These are phyloP conservation scores for Potamarius usumacintae DNA, from an alignment of 2,113 vertebrate genomes.

Conservation along the genomic window DNA sequence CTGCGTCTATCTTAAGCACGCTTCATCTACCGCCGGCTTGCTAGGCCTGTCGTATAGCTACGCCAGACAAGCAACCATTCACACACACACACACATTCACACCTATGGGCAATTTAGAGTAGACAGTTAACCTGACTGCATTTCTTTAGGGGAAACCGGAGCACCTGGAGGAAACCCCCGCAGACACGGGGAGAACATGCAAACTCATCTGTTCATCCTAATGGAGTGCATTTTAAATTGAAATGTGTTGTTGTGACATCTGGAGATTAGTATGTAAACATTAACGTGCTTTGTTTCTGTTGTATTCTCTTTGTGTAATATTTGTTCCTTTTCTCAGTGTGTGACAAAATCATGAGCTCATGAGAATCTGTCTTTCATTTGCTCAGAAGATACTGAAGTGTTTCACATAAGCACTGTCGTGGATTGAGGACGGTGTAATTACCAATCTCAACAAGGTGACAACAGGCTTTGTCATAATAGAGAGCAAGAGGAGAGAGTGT, in stretches of 20 bases:
- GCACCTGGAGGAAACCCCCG: too few species aligned
- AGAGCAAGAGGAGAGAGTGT: slow-evolving; percentile 58
- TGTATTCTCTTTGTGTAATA: not conserved
- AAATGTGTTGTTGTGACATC: slow-evolving; percentile 3
- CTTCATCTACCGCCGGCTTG: too few species aligned
- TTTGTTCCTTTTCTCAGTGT: slow-evolving; percentile 1
- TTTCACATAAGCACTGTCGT: slow-evolving; percentile 50
- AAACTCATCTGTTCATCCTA: slow-evolving; percentile 42
- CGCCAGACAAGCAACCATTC: too few species aligned
- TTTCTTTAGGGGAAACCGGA: too few species aligned
- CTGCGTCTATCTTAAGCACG: too few species aligned
- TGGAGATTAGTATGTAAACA: not conserved
- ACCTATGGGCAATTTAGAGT: too few species aligned
- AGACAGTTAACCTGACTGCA: too few species aligned
- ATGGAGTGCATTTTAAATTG: not conserved
- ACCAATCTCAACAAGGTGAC: slow-evolving; percentile 45
- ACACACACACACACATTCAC: too few species aligned
- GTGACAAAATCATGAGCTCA: not conserved
- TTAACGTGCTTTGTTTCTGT: not conserved
- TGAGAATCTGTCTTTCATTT: slow-evolving; percentile 33
- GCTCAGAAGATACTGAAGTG: slow-evolving; percentile 36
- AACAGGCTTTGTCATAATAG: slow-evolving; percentile 66
- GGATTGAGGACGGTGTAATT: slow-evolving; percentile 35
- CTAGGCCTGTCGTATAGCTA: too few species aligned
- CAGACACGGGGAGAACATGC: too few species aligned